phyloP scores from a whole-genome alignment of 2,113 vertebrate genomes.

The Cisticola juncidis region DNA sequence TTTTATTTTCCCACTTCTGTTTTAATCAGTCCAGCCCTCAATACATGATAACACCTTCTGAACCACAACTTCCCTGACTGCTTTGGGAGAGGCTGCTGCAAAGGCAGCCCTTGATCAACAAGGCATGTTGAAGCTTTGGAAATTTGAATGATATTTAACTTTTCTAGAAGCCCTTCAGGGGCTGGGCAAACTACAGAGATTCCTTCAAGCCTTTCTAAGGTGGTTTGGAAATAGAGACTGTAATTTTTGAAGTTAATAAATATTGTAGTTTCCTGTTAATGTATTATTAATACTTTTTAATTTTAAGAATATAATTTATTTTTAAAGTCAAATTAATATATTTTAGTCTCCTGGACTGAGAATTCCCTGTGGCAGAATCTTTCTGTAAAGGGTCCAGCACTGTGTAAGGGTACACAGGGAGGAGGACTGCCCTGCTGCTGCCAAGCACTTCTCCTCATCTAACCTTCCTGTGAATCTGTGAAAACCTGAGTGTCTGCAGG shows the following conservation, averaged over 20 bases:
- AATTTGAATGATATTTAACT: not conserved
- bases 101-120: not conserved
- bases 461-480: not conserved
- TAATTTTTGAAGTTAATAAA: not conserved
- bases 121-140: not conserved
- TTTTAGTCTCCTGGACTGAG: not conserved
- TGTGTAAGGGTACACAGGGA: not conserved
- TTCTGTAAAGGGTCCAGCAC: not conserved
- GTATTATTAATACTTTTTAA: not conserved
- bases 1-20: not conserved
- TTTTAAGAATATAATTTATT: not conserved
- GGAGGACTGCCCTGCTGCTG: not conserved
- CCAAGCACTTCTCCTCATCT: not conserved
- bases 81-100: not conserved
- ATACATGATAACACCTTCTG: not conserved
- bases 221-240: not conserved
- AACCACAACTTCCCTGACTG: not conserved
- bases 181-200: not conserved
- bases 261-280: not conserved
- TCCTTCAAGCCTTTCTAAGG: not conserved
- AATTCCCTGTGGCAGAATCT: not conserved
- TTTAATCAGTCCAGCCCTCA: not conserved
- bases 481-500: not conserved
- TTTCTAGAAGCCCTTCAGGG: not conserved
- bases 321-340: not conserved